Percentiles rank a stretch among this genome's conserved stretches.
phyloP scores from a whole-genome alignment of 2,113 vertebrate genomes.

The Furnarius figulus region DNA sequence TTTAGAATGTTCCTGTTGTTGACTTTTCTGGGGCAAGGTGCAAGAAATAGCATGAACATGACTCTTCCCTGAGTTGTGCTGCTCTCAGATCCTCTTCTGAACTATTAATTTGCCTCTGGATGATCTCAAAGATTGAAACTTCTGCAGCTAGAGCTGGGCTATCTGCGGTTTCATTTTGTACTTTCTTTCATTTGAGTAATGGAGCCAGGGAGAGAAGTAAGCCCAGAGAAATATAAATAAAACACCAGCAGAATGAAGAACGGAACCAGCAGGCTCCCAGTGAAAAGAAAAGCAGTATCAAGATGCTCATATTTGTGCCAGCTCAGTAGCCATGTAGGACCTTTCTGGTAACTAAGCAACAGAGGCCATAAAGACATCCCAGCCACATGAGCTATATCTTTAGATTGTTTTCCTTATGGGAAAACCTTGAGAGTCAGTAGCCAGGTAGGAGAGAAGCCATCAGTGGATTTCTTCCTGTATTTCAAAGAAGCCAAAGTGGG shows the following conservation, averaged over 20 bases:
- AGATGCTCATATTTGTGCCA: constrained; percentile 7
- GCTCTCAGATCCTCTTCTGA: background rate
- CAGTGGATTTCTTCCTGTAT: background rate
- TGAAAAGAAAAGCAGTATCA: background rate
- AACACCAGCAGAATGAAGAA: background rate
- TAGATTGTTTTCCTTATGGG: background rate
- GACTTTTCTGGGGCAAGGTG: background rate
- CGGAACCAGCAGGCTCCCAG: background rate
- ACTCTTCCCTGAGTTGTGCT: background rate
- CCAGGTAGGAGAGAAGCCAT: background rate
- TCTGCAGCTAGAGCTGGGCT: background rate
- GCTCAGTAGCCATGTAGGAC: background rate
- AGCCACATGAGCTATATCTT: background rate
- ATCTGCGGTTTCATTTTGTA: background rate
- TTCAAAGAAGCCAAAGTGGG: background rate
- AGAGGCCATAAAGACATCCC: background rate
- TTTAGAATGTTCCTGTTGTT: background rate
- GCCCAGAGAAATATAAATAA: constrained; percentile 1
- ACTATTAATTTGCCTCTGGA: background rate
- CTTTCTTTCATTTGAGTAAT: background rate
- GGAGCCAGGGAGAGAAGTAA: background rate
- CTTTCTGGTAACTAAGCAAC: constrained; percentile 52
- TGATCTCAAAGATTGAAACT: background rate
- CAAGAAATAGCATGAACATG: background rate
- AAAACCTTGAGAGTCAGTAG: background rate